Percentiles rank a stretch among this genome's conserved stretches.
phyloP scores from a whole-genome alignment of 1,140 invertebrate genomes.

The Laodelphax striatellus region DNA sequence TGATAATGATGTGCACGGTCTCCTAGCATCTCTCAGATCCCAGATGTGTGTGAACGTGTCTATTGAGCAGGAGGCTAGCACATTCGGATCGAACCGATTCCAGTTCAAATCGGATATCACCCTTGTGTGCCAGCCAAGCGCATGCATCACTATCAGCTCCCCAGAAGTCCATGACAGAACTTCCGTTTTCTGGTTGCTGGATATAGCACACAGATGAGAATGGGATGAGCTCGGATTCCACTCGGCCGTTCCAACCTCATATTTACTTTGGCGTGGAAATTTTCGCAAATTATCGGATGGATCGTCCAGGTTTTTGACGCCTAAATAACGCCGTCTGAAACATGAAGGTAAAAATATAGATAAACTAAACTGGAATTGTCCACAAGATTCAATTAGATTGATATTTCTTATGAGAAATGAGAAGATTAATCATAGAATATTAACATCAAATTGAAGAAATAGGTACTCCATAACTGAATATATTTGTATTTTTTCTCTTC shows the following conservation, averaged over 20 bases:
- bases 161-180: slow-evolving; percentile 59
- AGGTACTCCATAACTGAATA: too few relatives aligned
- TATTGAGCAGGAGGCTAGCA: slow-evolving; percentile 84
- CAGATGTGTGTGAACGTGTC: slow-evolving; percentile 90
- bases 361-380: too few relatives aligned
- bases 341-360: background rate
- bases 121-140: slow-evolving; percentile 73
- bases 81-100: slow-evolving; percentile 78
- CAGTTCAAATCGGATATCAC: slow-evolving; percentile 89
- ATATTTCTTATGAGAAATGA: too few relatives aligned
- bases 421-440: too few relatives aligned
- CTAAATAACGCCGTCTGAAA: slow-evolving; percentile 61
- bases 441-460: too few relatives aligned
- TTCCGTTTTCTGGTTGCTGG: slow-evolving; percentile 75
- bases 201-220: slow-evolving; percentile 75
- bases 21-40: slow-evolving; percentile 77
- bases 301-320: slow-evolving; percentile 64
- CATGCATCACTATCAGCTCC: slow-evolving; percentile 54
- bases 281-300: slow-evolving; percentile 61
- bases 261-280: slow-evolving; percentile 80
- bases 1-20: slow-evolving; percentile 67
- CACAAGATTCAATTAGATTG: too few relatives aligned
- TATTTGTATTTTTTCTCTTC: too few relatives aligned
- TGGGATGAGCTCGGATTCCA: slow-evolving; percentile 76
- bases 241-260: slow-evolving; percentile 82